Percentiles rank a stretch among this genome's conserved stretches.
Evolutionary conservation across 2,113 vertebrate species (phyloP).

Genomic region (Crotalus viridis): DNA sequence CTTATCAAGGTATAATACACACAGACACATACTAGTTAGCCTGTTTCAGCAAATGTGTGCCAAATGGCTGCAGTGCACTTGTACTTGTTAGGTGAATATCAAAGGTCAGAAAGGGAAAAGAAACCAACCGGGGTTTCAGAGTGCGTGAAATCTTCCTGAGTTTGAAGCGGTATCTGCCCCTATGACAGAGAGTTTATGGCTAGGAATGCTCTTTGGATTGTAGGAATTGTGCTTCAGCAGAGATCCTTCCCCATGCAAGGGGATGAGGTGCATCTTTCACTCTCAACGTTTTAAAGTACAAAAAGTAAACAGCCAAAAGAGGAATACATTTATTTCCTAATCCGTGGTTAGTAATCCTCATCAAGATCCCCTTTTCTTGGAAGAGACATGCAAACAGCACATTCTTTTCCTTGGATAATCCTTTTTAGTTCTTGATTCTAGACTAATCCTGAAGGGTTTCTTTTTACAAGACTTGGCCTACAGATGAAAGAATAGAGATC

Average conservation of each 20-base stretch:
- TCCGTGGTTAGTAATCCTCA: constrained; percentile 21
- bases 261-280: constrained; percentile 16
- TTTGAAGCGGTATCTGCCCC: fast-evolving
- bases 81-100: not conserved
- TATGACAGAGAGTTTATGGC: not conserved
- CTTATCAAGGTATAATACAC: not conserved
- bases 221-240: constrained; percentile 40
- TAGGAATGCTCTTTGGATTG: not conserved
- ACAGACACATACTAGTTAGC: not conserved
- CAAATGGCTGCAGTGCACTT: not conserved
- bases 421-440: constrained; percentile 40
- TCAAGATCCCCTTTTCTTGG: constrained; percentile 41
- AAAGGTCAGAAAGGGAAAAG: not conserved
- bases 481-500: constrained; percentile 52
- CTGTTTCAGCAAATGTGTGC: not conserved
- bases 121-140: constrained; percentile 8
- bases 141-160: fast-evolving
- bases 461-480: constrained; percentile 41
- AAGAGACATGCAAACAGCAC: constrained; percentile 14
- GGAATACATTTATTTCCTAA: constrained; percentile 21
- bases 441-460: constrained; percentile 53
- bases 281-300: not conserved
- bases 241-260: not conserved
- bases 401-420: constrained; percentile 47
- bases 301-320: constrained; percentile 1